Percentiles rank a stretch among this genome's conserved stretches.
These are phyloP conservation scores for Xanthorhoe designata DNA, from an alignment of 2,888 invertebrate species.

Conservation along the genomic window DNA sequence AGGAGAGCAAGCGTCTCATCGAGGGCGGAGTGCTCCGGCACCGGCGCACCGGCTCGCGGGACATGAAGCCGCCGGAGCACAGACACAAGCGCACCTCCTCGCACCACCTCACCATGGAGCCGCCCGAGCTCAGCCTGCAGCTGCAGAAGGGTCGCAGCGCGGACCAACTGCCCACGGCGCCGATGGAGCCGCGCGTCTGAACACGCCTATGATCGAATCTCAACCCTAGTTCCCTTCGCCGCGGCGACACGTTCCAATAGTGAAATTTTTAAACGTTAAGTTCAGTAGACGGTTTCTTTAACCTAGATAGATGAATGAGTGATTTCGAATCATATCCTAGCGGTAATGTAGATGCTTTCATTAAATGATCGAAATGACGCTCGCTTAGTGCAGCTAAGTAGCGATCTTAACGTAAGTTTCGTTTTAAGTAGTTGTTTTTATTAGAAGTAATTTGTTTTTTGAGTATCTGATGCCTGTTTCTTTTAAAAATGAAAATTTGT, in stretches of 20 bases:
- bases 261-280: constrained; percentile 53
- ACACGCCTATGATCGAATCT: constrained; percentile 15
- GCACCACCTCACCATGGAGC: constrained; percentile 80
- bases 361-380: constrained; percentile 48
- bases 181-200: constrained; percentile 60
- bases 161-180: constrained; percentile 67
- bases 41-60: constrained; percentile 87
- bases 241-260: constrained; percentile 48
- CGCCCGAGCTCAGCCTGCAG: constrained; percentile 66
- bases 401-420: constrained; percentile 42
- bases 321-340: constrained; percentile 81
- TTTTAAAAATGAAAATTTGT: constrained; percentile 21
- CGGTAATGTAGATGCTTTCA: constrained; percentile 65
- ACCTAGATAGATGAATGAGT: constrained; percentile 67
- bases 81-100: constrained; percentile 80
- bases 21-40: constrained; percentile 82
- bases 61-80: constrained; percentile 68
- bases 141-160: constrained; percentile 77
- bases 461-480: constrained; percentile 19
- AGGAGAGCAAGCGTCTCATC: constrained; percentile 79
- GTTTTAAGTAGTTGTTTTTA: constrained; percentile 17
- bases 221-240: constrained; percentile 8
- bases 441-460: constrained; percentile 15
- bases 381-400: constrained; percentile 45
- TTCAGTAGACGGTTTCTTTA: constrained; percentile 47